Percentiles rank a stretch among this genome's conserved stretches.
Conservation (phyloP, 2,113 vertebrate genomes). For the Pantherophis guttatus region DNA sequence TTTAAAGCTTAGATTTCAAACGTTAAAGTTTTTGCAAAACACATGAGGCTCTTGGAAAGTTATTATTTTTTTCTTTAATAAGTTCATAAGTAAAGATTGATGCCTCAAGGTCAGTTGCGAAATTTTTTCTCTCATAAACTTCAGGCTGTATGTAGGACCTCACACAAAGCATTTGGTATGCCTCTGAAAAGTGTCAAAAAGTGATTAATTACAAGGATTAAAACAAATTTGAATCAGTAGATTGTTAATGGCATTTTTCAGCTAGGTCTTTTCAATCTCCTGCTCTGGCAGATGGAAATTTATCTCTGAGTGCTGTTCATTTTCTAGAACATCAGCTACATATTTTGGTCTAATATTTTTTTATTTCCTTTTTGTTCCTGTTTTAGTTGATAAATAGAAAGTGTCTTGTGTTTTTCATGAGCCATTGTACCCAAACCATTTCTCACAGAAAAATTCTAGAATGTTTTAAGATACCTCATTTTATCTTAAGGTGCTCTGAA, state of each 20-base stretch:
- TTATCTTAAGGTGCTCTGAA: neutral
- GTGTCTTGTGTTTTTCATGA: conserved; percentile 39
- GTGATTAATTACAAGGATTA: conserved; percentile 59
- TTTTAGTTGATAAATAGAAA: conserved; percentile 50
- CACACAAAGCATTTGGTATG: conserved; percentile 38
- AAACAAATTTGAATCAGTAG: conserved; percentile 45
- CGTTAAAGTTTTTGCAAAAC: conserved; percentile 27
- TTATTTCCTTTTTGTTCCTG: neutral
- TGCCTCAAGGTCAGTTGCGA: conserved; percentile 47
- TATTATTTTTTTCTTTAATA: conserved; percentile 45
- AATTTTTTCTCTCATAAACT: conserved; percentile 50
- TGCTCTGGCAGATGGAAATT: conserved; percentile 23
- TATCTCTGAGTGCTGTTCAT: conserved; percentile 15
- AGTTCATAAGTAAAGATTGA: neutral
- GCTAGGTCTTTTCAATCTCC: conserved; percentile 34
- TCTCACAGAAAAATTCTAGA: conserved; percentile 17
- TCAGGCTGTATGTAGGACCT: conserved; percentile 25
- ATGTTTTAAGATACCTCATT: neutral
- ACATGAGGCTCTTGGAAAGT: conserved; percentile 50
- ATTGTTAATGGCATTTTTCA: conserved; percentile 46
- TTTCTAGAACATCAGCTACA: conserved; percentile 43
- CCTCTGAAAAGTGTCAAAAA: conserved; percentile 50
- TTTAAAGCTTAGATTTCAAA: neutral
- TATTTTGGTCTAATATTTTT: neutral
- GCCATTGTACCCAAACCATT: conserved; percentile 37